Evolutionary conservation across 2,797 vertebrate species (phyloP).

Genomic region (Xenopus petersii): DNA sequence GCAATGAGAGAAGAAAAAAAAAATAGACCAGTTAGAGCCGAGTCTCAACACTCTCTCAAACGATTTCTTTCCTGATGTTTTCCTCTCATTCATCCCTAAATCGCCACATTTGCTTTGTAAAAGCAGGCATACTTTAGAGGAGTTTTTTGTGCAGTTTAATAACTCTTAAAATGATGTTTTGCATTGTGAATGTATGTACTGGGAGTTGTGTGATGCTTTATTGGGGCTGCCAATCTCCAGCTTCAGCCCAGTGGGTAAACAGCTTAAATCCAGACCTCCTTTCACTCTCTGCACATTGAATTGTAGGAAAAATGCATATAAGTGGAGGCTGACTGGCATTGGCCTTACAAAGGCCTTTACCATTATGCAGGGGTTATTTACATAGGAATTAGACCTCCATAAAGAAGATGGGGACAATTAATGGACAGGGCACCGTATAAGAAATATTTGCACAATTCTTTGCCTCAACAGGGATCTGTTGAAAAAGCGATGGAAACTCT

Average conservation of each 20-base stretch:
- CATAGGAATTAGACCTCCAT: constrained; percentile 75
- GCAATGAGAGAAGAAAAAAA: not conserved
- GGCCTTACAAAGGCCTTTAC: constrained; percentile 71
- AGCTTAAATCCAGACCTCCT: constrained; percentile 77
- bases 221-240: constrained; percentile 68
- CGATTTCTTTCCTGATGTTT: constrained; percentile 26
- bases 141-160: constrained; percentile 72
- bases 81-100: constrained; percentile 66
- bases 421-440: constrained; percentile 69
- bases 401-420: constrained; percentile 69
- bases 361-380: constrained; percentile 81
- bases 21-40: constrained; percentile 16
- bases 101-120: constrained; percentile 70
- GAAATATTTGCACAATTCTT: constrained; percentile 69
- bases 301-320: constrained; percentile 73
- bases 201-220: constrained; percentile 66
- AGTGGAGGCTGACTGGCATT: constrained; percentile 73
- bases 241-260: constrained; percentile 76
- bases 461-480: constrained; percentile 68
- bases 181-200: constrained; percentile 65
- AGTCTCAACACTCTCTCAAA: constrained; percentile 24
- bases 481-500: constrained; percentile 67
- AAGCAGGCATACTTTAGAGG: constrained; percentile 69
- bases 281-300: constrained; percentile 69
- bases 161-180: constrained; percentile 74